Percentiles rank a stretch among this genome's conserved stretches.
Conservation (phyloP, 2,113 vertebrate species). For the Chlamydotis undulata region DNA sequence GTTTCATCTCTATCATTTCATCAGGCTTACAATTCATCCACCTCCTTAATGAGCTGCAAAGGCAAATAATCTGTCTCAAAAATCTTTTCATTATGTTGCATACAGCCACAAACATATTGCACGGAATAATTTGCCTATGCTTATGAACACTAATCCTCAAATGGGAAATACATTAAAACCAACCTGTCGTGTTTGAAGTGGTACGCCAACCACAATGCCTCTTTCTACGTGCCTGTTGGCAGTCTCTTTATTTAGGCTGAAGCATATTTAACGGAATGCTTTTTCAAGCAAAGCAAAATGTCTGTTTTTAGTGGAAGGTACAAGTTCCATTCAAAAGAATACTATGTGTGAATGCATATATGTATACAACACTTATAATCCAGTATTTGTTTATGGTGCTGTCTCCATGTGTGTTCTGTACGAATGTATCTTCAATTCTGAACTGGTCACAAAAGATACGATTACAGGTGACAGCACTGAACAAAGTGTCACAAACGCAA, state of each 20-base stretch:
- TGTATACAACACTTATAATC: not conserved
- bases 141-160: slow-evolving; percentile 1
- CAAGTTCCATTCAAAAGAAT: not conserved
- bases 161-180: slow-evolving; percentile 9
- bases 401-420: not conserved
- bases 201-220: not conserved
- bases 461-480: not conserved
- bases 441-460: not conserved
- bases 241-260: not conserved
- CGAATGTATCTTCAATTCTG: not conserved
- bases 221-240: not conserved
- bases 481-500: not conserved
- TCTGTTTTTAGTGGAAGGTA: not conserved
- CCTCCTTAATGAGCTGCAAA: slow-evolving; percentile 8
- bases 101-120: not conserved
- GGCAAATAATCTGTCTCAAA: slow-evolving; percentile 5
- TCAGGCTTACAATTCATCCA: not conserved
- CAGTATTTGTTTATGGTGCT: not conserved
- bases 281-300: not conserved
- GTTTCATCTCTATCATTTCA: not conserved
- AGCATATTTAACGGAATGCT: not conserved
- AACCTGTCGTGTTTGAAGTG: not conserved
- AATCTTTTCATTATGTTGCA: not conserved
- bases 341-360: not conserved
- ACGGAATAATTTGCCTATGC: not conserved